Evolutionary conservation across 2,113 vertebrate species (phyloP).

Genomic region (Acrocephalus arundinaceus): DNA sequence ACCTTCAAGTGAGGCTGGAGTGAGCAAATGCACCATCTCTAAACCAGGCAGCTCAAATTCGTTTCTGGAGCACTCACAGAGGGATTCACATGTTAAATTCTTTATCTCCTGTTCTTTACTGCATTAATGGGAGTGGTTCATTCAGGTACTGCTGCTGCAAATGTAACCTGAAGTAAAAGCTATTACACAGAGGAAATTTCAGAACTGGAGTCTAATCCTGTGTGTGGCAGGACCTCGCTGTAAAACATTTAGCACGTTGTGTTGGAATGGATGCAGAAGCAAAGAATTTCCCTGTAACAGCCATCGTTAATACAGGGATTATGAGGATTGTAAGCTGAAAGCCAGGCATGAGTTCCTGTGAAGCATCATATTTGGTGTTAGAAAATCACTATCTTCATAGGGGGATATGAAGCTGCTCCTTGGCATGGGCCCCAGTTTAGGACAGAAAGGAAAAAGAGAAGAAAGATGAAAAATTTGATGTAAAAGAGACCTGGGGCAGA

Average conservation of each 20-base stretch:
- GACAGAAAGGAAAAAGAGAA: background rate
- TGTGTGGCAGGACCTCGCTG: background rate
- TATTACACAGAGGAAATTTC: background rate
- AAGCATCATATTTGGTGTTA: background rate
- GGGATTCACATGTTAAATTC: background rate
- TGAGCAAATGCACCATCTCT: background rate
- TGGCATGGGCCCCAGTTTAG: background rate
- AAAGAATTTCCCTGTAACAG: background rate
- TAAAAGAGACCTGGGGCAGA: background rate
- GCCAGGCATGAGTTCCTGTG: background rate
- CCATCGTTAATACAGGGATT: rapidly evolving
- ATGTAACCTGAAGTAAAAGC: background rate
- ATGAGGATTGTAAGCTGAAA: rapidly evolving
- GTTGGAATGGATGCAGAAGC: background rate
- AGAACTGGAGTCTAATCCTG: background rate
- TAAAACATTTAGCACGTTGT: rapidly evolving
- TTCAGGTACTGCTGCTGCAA: background rate
- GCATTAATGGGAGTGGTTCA: background rate
- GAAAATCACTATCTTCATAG: background rate
- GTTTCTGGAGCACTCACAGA: background rate
- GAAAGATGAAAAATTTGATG: background rate
- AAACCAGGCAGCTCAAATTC: background rate
- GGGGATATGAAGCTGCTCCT: background rate
- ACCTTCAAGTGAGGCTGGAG: background rate
- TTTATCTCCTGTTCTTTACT: background rate